Percentiles rank a stretch among this genome's conserved stretches.
Conservation (phyloP, 2,113 vertebrate species). For the Gallinago undulata region DNA sequence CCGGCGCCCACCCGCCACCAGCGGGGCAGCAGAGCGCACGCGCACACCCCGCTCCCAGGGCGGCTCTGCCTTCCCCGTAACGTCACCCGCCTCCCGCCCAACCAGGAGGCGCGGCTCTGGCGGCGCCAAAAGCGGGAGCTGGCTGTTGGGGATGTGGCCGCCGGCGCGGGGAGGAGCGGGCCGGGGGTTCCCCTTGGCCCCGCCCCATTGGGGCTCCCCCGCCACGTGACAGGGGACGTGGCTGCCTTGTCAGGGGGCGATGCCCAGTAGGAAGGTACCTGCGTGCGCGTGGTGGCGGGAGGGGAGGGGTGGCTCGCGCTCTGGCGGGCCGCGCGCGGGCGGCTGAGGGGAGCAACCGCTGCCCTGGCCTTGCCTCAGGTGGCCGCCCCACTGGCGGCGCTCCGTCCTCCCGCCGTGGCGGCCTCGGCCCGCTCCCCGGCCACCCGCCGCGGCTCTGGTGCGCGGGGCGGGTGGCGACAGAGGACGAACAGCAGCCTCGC, state of each 20-base stretch:
- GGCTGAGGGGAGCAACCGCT: too few relatives aligned
- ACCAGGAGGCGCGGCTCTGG: background rate
- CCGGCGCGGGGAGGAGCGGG: background rate
- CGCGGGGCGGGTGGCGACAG: background rate
- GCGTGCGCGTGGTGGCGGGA: background rate
- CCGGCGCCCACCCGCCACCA: rapidly evolving
- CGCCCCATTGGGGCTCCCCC: background rate
- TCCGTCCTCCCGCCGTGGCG: background rate
- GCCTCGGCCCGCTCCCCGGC: background rate
- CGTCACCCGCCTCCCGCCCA: background rate
- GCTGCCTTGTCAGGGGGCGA: background rate
- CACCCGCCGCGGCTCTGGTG: background rate
- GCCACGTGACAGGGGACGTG: slow-evolving; percentile 1
- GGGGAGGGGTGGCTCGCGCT: background rate
- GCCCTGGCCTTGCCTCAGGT: too few relatives aligned
- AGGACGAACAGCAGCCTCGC: too few relatives aligned
- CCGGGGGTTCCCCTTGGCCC: background rate
- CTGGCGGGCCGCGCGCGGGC: too few relatives aligned
- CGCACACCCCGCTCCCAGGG: rapidly evolving
- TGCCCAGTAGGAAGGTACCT: slow-evolving; percentile 48
- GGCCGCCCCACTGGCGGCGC: too few relatives aligned
- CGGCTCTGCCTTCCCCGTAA: rapidly evolving
- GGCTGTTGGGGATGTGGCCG: background rate
- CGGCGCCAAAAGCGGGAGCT: slow-evolving; percentile 11
- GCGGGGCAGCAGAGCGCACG: rapidly evolving